Base-by-base conservation (phyloP, 2,888 invertebrate species). In the Rhaphigaster nebulosa region DNA sequence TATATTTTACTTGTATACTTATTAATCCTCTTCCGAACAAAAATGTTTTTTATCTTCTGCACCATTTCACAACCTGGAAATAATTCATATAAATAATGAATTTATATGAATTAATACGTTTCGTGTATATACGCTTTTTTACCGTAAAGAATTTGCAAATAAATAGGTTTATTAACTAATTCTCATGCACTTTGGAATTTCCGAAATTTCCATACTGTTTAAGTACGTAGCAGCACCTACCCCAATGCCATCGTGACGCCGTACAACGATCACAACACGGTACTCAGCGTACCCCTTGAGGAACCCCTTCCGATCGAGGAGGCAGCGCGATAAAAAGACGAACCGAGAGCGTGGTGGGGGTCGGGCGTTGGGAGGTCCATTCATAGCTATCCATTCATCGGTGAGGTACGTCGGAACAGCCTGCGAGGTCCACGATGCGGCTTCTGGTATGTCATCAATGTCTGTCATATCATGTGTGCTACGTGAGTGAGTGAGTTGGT, bases 371-470 rank as follows among this genome's bases (percentile, higher is more conserved):
- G 80, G 80, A 45, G 80, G 80, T 80, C 80, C 80, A 80, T 80
- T 80, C 80, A 80, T 80, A 38, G 80, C 23, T 41, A 23, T 80
- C 41, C 80, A 80, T 80, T 80, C 41, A 80, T 80, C 80, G 80
- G 41, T 15, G 23, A 80, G 80, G 23, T 80, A 26, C 80, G 80
- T 80, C 20, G 8, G 26, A 26, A 1, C 38, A 18, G 41, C 8
- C 23, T 38, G 29, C 76, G 76, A 20, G 34, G 12, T 76, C 1
- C 34, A 26, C 80, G 8, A 65, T 80, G 41, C 80, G 80, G n/a
- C 80, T 38, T 41, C 38, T 80, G 80, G 80, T 80, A 80, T 80
- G 80, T 80, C 65, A 65, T 65, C 65, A 65, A 65, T 65, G 65
- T 80, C 38, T 80, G 80, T 38, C 41, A 80, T 80, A 41, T 80